Conservation (phyloP, 2,113 vertebrate genomes). For the Halichoeres trimaculatus region DNA sequence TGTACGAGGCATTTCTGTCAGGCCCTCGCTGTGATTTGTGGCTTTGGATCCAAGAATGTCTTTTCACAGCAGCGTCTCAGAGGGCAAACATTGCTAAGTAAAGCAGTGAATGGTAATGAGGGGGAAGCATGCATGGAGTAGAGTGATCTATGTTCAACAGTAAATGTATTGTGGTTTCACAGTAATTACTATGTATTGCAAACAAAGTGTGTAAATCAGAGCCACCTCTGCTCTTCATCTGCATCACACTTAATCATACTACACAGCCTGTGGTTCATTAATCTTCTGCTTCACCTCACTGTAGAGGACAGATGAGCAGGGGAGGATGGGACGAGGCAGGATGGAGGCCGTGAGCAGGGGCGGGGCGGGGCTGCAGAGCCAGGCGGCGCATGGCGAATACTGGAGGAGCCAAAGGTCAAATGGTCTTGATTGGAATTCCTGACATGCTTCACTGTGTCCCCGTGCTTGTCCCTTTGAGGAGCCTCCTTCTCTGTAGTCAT, state of each 20-base stretch:
- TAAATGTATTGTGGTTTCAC: neutral
- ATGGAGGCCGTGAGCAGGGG: slow-evolving; percentile 1
- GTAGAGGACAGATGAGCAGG: slow-evolving; percentile 27
- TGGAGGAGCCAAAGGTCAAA: slow-evolving; percentile 75
- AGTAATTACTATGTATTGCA: neutral
- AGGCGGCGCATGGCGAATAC: slow-evolving; percentile 39
- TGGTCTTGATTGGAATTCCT: slow-evolving; percentile 63
- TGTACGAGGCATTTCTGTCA: slow-evolving; percentile 48
- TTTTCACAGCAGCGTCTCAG: neutral
- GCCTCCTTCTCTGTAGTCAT: slow-evolving; percentile 49
- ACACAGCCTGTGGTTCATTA: slow-evolving; percentile 4
- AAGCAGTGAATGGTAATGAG: neutral
- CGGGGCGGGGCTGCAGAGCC: slow-evolving; percentile 37
- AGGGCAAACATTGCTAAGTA: neutral
- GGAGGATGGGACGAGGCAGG: neutral
- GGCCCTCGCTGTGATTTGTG: slow-evolving; percentile 45
- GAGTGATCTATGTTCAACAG: neutral
- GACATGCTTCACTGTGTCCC: slow-evolving; percentile 55
- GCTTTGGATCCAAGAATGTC: slow-evolving; percentile 15
- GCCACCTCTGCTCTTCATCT: neutral
- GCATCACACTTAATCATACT: neutral
- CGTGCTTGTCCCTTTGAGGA: slow-evolving; percentile 47
- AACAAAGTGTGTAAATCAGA: slow-evolving; percentile 2
- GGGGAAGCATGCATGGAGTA: neutral
- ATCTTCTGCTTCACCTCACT: slow-evolving; percentile 12